Conservation (phyloP, 2,113 vertebrate genomes). For the Physeter macrocephalus region DNA sequence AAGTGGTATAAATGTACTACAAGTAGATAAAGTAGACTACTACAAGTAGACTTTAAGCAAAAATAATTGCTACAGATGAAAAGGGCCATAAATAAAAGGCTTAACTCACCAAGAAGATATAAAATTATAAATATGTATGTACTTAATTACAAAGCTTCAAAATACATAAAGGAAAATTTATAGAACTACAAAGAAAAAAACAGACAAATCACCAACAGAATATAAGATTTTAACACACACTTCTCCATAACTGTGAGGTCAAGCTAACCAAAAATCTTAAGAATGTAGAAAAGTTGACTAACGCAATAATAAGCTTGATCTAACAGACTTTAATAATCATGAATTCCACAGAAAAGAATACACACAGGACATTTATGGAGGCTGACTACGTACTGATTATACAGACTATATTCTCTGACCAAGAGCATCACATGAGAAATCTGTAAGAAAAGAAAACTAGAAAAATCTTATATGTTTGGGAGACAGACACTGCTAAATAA, state of each 20-base stretch:
- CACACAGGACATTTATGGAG: background rate
- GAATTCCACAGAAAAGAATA: background rate
- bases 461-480: background rate
- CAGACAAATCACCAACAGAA: background rate
- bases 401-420: background rate
- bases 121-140: background rate
- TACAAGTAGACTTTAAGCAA: background rate
- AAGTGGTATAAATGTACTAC: background rate
- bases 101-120: background rate
- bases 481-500: background rate
- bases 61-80: background rate
- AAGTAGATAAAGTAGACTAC: background rate
- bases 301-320: background rate
- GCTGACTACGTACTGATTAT: background rate
- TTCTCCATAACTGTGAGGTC: background rate
- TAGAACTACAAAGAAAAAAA: background rate
- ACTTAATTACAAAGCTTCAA: background rate
- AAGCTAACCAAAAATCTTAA: background rate
- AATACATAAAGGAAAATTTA: background rate
- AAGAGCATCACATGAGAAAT: background rate
- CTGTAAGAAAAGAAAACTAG: background rate
- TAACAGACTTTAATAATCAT: background rate
- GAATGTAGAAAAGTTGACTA: background rate
- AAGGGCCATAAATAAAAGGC: background rate
- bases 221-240: background rate